Conservation (phyloP, 2,888 invertebrate species). For the Alloscopus bannaensis region DNA sequence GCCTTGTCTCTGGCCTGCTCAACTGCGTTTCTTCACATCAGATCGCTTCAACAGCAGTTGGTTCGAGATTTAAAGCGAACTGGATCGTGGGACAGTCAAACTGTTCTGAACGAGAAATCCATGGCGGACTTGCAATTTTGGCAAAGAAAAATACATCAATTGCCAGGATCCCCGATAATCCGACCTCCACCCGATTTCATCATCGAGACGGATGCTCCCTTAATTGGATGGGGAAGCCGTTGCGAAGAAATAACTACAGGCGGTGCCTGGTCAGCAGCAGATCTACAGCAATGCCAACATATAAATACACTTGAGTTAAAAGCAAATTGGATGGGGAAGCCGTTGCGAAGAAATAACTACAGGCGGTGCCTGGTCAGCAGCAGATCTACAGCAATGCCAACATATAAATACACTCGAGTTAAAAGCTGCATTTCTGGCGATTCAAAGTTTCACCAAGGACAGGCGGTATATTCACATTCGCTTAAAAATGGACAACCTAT, state of each 20-base stretch:
- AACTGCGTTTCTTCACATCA: not conserved
- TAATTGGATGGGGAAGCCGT: not conserved
- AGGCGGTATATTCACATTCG: not conserved
- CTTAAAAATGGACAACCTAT: constrained; percentile 42
- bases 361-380: not conserved
- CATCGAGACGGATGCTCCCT: constrained; percentile 5
- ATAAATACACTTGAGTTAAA: not conserved
- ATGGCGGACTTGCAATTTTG: not conserved
- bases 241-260: not conserved
- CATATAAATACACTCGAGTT: not conserved
- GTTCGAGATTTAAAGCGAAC: not conserved
- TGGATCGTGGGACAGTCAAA: not conserved
- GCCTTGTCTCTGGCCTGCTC: not conserved
- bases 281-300: not conserved
- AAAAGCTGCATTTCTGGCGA: constrained; percentile 23
- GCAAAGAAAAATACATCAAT: not conserved
- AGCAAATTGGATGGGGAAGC: constrained; percentile 13
- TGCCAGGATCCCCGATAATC: not conserved
- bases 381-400: not conserved
- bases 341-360: not conserved
- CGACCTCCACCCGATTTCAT: not conserved
- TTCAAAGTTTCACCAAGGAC: constrained; percentile 22
- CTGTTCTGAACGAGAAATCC: not conserved
- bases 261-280: not conserved
- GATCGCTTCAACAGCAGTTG: not conserved